These are phyloP conservation scores for Drosophila demipolita DNA, from an alignment of 2,888 invertebrate genomes.

Conservation along the genomic window DNA sequence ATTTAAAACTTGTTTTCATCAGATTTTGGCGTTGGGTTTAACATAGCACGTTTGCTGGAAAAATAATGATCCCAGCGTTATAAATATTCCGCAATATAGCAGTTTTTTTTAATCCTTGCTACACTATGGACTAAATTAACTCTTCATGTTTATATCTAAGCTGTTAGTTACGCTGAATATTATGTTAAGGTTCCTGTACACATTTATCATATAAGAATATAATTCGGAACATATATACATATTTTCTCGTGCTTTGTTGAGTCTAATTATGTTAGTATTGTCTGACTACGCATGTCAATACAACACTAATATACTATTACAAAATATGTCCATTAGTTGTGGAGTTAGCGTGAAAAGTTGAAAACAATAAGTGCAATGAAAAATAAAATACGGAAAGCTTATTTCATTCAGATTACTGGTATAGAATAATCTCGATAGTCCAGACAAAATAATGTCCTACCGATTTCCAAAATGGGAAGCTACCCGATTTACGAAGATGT, in stretches of 20 bases:
- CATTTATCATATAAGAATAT: neutral
- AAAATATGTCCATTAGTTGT: neutral
- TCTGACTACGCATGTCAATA: neutral
- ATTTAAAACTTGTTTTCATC: conserved; percentile 72
- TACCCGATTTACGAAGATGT: neutral
- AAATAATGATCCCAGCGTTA: conserved; percentile 51
- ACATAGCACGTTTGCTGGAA: conserved; percentile 42
- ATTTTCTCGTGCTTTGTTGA: neutral
- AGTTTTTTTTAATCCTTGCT: neutral
- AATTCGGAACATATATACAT: neutral
- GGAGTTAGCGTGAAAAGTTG: neutral
- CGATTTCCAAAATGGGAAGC: neutral
- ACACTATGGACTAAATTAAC: no score
- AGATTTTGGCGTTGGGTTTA: conserved; percentile 64
- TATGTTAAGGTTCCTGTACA: neutral
- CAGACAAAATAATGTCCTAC: no score
- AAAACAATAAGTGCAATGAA: neutral
- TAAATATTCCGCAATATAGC: neutral
- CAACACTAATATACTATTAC: no score
- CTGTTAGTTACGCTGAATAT: neutral
- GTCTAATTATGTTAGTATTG: neutral
- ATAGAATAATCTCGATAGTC: neutral
- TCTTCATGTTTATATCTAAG: neutral
- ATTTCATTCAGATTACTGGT: neutral
- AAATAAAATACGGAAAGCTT: neutral